phyloP scores from a whole-genome alignment of 2,113 vertebrate species.

The Thamnaconus septentrionalis region DNA sequence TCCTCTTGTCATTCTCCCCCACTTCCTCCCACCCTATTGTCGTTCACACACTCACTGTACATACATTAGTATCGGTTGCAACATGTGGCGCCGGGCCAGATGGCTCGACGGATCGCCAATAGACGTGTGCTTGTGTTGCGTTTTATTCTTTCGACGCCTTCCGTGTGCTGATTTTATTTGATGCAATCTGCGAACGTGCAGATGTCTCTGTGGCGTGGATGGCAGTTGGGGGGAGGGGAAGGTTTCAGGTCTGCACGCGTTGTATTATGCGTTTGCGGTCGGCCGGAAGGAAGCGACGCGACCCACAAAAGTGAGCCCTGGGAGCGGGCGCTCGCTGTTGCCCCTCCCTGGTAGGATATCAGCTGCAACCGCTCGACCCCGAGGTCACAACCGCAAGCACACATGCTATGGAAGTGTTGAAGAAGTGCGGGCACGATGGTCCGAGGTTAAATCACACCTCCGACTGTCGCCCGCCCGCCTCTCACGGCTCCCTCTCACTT shows the following conservation, averaged over 20 bases:
- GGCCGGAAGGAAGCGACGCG: conserved; percentile 20
- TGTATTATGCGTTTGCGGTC: not conserved
- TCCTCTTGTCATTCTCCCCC: conserved; percentile 14
- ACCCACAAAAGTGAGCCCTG: conserved; percentile 33
- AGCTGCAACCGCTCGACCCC: conserved; percentile 42
- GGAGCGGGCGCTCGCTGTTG: conserved; percentile 23
- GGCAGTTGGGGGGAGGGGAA: not conserved
- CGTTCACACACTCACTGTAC: not conserved
- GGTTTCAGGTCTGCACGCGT: not conserved
- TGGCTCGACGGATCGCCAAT: conserved; percentile 2
- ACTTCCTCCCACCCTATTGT: conserved; percentile 6
- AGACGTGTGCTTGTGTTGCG: not conserved
- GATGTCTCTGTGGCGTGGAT: conserved; percentile 2
- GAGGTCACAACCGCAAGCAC: conserved; percentile 28
- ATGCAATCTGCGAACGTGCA: conserved; percentile 24
- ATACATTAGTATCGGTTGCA: conserved; percentile 7
- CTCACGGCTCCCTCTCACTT: no score
- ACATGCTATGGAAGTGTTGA: not conserved
- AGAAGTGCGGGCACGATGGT: not conserved
- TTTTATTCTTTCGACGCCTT: not conserved
- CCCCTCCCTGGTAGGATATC: conserved; percentile 7
- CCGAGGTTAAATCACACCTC: no score
- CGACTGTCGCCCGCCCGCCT: no score
- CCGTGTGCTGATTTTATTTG: conserved; percentile 25
- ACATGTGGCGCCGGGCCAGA: conserved; percentile 26